phyloP scores from a whole-genome alignment of 2,113 vertebrate species.

The Nothobranchius kuhntae region DNA sequence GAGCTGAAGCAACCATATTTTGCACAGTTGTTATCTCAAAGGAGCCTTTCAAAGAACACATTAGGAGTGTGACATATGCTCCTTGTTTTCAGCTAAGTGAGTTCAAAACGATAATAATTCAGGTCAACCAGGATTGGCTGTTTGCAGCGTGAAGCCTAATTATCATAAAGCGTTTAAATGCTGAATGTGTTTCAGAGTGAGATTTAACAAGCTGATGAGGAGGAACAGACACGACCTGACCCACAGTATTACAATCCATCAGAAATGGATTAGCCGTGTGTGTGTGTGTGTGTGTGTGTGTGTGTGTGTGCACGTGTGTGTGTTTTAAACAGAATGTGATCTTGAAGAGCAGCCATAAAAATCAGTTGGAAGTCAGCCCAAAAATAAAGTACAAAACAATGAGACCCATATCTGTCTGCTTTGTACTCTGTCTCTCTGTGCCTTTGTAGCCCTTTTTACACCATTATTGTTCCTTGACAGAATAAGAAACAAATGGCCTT shows the following conservation, averaged over 20 bases:
- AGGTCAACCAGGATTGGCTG: slow-evolving; percentile 32
- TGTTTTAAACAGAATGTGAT: slow-evolving; percentile 15
- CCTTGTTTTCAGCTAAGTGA: slow-evolving; percentile 27
- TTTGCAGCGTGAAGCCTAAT: slow-evolving; percentile 36
- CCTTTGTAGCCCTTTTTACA: background rate
- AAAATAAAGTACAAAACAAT: slow-evolving; percentile 3
- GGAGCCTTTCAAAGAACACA: slow-evolving; percentile 12
- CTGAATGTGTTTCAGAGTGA: slow-evolving; percentile 46
- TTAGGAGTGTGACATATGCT: slow-evolving; percentile 13
- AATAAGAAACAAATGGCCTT: background rate
- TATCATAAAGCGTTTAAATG: slow-evolving; percentile 57
- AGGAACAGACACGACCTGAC: slow-evolving; percentile 51
- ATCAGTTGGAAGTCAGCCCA: background rate
- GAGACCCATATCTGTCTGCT: background rate
- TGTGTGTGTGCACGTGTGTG: slow-evolving; percentile 3
- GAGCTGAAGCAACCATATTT: background rate
- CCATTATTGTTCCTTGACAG: background rate
- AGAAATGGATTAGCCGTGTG: slow-evolving; percentile 38
- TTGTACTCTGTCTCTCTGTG: background rate
- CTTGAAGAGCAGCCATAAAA: background rate
- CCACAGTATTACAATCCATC: slow-evolving; percentile 50
- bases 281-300: background rate
- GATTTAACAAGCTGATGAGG: slow-evolving; percentile 65
- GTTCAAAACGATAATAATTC: slow-evolving; percentile 36
- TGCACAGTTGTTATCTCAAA: slow-evolving; percentile 7